Percentiles rank a stretch among this genome's conserved stretches.
Conservation (phyloP, 1,140 invertebrate genomes). For the Papilio aristodemus region DNA sequence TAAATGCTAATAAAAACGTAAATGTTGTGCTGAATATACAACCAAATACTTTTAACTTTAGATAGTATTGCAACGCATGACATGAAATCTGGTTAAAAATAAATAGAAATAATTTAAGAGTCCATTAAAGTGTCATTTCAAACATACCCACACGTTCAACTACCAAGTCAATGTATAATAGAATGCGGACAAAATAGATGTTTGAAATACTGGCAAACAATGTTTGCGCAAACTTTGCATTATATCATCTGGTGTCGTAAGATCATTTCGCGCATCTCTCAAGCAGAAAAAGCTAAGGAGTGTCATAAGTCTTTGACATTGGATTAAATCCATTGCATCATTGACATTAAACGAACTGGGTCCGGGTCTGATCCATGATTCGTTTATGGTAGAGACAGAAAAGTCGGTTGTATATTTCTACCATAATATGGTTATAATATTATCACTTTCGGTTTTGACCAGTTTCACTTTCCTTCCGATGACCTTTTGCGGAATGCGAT, state of each 20-base stretch:
- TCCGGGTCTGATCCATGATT: constrained; percentile 49
- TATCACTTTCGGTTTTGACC: constrained; percentile 61
- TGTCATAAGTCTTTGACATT: constrained; percentile 59
- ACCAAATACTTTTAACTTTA: no score
- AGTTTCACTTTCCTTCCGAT: constrained; percentile 74
- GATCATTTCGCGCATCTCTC: constrained; percentile 40
- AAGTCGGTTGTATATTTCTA: constrained; percentile 54
- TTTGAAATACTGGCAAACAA: constrained; percentile 41
- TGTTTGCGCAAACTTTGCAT: constrained; percentile 57
- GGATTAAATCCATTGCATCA: constrained; percentile 58
- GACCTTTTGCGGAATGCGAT: constrained; percentile 66
- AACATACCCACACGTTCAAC: constrained; percentile 18
- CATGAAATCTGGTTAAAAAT: no score
- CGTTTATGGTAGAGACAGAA: constrained; percentile 32
- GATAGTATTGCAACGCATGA: no score
- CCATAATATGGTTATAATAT: constrained; percentile 53
- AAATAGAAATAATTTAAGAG: neutral
- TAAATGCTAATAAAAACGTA: no score
- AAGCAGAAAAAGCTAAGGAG: constrained; percentile 46
- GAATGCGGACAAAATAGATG: constrained; percentile 34
- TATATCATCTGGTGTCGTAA: constrained; percentile 61
- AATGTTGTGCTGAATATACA: no score
- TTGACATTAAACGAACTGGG: constrained; percentile 42
- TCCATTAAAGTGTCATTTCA: constrained; percentile 9
- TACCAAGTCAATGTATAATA: constrained; percentile 28